A percentile compares a stretch with the other conserved stretches of the same genome.
Evolutionary conservation across 1,140 invertebrate species (phyloP).

Genomic region (Prorops nasuta): DNA sequence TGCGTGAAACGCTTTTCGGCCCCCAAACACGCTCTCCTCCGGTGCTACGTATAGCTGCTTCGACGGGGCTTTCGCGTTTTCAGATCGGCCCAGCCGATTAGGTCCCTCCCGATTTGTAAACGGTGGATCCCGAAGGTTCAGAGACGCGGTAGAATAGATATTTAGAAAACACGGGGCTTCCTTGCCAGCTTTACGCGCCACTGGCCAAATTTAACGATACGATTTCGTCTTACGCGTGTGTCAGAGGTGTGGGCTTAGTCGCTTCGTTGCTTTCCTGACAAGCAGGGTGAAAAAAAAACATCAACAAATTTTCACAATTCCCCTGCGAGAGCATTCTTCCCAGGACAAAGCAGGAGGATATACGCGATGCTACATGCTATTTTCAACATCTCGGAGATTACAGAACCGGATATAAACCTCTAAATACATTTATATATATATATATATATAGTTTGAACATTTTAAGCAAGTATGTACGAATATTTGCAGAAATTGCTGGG

Average conservation of each 20-base stretch:
- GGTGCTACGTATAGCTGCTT: too few species aligned
- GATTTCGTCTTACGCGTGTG: constrained; percentile 26
- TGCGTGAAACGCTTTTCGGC: constrained; percentile 17
- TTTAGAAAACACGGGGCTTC: constrained; percentile 27
- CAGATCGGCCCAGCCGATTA: constrained; percentile 31
- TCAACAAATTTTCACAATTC: constrained; percentile 30
- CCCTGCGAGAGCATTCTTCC: too few species aligned
- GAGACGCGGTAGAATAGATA: constrained; percentile 9
- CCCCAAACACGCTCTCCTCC: constrained; percentile 15
- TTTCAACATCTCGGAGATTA: too few species aligned
- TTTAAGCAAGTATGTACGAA: too few species aligned
- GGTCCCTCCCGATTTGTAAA: constrained; percentile 7
- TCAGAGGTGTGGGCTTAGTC: constrained; percentile 20
- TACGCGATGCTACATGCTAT: too few species aligned
- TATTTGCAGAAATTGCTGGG: too few species aligned
- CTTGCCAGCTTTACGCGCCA: constrained; percentile 36
- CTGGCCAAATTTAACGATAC: constrained; percentile 42
- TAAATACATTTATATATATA: too few species aligned
- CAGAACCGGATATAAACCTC: too few species aligned
- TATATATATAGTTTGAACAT: too few species aligned
- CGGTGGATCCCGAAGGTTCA: constrained; percentile 5
- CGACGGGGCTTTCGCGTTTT: not conserved
- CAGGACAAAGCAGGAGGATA: too few species aligned
- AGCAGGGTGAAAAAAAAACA: constrained; percentile 26
- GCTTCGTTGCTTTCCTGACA: constrained; percentile 20